phyloP scores from a whole-genome alignment of 2,113 vertebrate species.

The Corydoras maculifer region DNA sequence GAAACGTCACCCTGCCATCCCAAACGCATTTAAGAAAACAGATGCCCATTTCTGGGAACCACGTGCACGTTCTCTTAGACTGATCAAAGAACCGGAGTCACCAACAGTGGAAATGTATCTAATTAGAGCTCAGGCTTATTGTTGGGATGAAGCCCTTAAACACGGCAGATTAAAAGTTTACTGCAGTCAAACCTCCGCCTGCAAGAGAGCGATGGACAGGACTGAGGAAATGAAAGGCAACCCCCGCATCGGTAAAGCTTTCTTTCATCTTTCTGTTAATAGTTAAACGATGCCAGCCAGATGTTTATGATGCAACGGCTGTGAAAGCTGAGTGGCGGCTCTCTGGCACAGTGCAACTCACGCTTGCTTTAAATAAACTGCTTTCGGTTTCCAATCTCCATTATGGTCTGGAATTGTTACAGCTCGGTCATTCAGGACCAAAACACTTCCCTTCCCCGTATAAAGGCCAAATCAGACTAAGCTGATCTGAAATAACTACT shows the following conservation, averaged over 20 bases:
- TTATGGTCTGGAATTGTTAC: too few species aligned
- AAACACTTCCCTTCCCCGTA: too few species aligned
- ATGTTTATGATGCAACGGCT: background rate
- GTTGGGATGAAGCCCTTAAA: background rate
- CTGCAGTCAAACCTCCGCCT: background rate
- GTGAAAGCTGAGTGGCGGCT: background rate
- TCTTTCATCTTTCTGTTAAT: background rate
- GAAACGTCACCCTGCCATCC: background rate
- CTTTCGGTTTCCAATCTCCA: too few species aligned
- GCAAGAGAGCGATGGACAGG: slow-evolving; percentile 11
- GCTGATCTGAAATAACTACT: background rate
- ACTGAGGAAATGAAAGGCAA: slow-evolving; percentile 16
- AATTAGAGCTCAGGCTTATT: slow-evolving; percentile 15
- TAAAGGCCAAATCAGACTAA: background rate
- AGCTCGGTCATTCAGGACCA: too few species aligned
- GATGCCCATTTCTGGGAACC: slow-evolving; percentile 6
- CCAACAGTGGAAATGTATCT: slow-evolving; percentile 6
- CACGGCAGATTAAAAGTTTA: background rate
- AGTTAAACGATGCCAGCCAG: background rate
- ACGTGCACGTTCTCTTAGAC: background rate
- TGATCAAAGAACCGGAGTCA: slow-evolving; percentile 22
- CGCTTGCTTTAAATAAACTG: too few species aligned
- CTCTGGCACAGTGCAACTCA: background rate
- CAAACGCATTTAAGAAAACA: background rate
- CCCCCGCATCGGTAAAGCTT: background rate